Evolutionary conservation across 2,888 invertebrate genomes (phyloP).

Genomic region (Scaptomyza flava): DNA sequence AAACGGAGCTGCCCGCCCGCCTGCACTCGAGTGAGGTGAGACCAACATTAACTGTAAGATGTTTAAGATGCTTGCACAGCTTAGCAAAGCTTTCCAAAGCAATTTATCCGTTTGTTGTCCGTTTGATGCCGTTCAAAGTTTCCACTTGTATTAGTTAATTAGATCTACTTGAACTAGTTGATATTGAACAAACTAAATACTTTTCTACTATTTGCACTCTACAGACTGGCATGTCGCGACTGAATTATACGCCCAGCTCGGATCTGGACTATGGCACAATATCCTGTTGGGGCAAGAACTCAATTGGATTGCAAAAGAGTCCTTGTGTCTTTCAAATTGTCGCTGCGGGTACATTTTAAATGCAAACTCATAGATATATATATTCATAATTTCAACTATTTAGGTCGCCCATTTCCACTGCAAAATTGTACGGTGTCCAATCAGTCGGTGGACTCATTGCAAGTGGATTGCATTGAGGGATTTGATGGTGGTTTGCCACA

Average conservation of each 20-base stretch:
- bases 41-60: slow-evolving; percentile 33
- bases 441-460: slow-evolving; percentile 92
- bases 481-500: slow-evolving; percentile 95
- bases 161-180: slow-evolving; percentile 11
- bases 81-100: slow-evolving; percentile 15
- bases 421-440: slow-evolving; percentile 95
- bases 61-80: slow-evolving; percentile 19
- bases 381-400: neutral
- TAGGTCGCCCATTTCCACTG: slow-evolving; percentile 94
- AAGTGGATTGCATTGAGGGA: slow-evolving; percentile 94
- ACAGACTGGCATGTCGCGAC: slow-evolving; percentile 85
- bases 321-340: slow-evolving; percentile 95
- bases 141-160: slow-evolving; percentile 17
- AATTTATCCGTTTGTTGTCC: slow-evolving; percentile 16
- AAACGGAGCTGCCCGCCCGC: slow-evolving; percentile 90
- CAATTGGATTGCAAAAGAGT: slow-evolving; percentile 92
- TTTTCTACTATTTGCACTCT: slow-evolving; percentile 16
- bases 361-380: neutral
- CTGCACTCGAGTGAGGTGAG: slow-evolving; percentile 85
- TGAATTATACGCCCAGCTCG: slow-evolving; percentile 93
- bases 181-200: neutral
- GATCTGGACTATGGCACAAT: slow-evolving; percentile 96
- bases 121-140: slow-evolving; percentile 1
- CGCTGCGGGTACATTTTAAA: slow-evolving; percentile 88
- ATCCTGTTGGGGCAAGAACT: slow-evolving; percentile 93